Percentiles rank a stretch among this genome's conserved stretches.
Evolutionary conservation across 2,888 invertebrate genomes (phyloP).

Genomic region (Megalurothrips usitatus): DNA sequence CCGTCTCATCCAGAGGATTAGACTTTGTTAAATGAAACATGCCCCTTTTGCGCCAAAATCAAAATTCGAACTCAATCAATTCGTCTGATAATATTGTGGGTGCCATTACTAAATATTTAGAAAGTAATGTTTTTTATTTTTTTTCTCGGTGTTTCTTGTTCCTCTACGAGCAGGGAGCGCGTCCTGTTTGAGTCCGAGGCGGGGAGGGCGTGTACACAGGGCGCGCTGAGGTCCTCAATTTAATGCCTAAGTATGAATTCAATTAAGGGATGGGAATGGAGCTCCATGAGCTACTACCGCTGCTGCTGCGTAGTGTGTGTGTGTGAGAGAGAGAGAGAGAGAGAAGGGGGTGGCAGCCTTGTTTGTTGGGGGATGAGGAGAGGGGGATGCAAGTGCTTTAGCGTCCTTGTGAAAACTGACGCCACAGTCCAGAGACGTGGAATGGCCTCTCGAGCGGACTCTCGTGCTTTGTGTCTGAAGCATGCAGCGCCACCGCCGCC

Average conservation of each 20-base stretch:
- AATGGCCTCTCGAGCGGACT: background rate
- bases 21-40: no score
- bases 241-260: slow-evolving; percentile 21
- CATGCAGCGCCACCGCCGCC: background rate
- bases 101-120: no score
- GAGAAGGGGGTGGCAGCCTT: background rate
- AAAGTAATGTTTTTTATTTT: no score
- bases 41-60: no score
- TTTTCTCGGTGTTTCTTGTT: no score
- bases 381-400: background rate
- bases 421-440: background rate
- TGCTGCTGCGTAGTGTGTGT: background rate
- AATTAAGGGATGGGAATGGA: slow-evolving; percentile 8
- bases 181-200: no score
- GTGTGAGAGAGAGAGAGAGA: background rate
- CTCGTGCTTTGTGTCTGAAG: background rate
- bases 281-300: background rate
- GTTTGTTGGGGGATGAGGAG: slow-evolving; percentile 3
- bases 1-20: no score
- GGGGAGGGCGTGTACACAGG: background rate
- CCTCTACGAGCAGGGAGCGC: no score
- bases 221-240: background rate
- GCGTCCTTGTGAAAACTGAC: slow-evolving; percentile 2
- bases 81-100: no score
- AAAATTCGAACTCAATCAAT: no score